These are phyloP conservation scores for Amphipyra berbera DNA, from an alignment of 2,888 invertebrate species.

Conservation along the genomic window DNA sequence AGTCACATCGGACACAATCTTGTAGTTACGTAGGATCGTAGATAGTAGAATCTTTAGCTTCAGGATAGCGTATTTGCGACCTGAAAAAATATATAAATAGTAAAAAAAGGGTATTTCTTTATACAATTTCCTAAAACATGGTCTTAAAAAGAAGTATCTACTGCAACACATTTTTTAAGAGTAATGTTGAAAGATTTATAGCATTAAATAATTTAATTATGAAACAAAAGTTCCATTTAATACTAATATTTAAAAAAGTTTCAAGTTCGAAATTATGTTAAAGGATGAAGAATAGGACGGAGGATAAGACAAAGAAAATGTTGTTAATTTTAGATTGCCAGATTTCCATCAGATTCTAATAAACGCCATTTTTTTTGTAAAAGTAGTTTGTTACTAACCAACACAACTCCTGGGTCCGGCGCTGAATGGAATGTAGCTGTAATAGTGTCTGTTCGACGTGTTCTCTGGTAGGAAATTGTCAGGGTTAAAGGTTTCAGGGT, in stretches of 20 bases:
- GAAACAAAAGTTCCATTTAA: background rate
- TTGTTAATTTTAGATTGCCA: too few relatives aligned
- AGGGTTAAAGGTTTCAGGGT: constrained; percentile 93
- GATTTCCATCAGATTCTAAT: too few relatives aligned
- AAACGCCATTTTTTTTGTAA: too few relatives aligned
- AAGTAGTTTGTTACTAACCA: constrained; percentile 79
- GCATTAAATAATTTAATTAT: too few relatives aligned
- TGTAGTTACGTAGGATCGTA: constrained; percentile 92
- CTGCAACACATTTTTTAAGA: too few relatives aligned
- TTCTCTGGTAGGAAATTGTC: constrained; percentile 95
- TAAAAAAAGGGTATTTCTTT: background rate
- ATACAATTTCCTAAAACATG: too few relatives aligned
- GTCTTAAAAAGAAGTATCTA: too few relatives aligned
- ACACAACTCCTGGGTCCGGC: constrained; percentile 95
- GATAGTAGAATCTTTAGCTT: constrained; percentile 93
- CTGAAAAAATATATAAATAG: constrained; percentile 67
- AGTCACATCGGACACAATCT: constrained; percentile 90
- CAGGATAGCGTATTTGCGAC: constrained; percentile 94
- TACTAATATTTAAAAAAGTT: too few relatives aligned
- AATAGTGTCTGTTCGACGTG: constrained; percentile 93
- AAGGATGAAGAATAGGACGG: too few relatives aligned
- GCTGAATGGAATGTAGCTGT: constrained; percentile 94
- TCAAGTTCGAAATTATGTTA: too few relatives aligned
- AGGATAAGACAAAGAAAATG: too few relatives aligned
- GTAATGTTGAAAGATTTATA: too few relatives aligned